Evolutionary conservation across 1,140 invertebrate species (phyloP).

Genomic region (Orchestia grillus): DNA sequence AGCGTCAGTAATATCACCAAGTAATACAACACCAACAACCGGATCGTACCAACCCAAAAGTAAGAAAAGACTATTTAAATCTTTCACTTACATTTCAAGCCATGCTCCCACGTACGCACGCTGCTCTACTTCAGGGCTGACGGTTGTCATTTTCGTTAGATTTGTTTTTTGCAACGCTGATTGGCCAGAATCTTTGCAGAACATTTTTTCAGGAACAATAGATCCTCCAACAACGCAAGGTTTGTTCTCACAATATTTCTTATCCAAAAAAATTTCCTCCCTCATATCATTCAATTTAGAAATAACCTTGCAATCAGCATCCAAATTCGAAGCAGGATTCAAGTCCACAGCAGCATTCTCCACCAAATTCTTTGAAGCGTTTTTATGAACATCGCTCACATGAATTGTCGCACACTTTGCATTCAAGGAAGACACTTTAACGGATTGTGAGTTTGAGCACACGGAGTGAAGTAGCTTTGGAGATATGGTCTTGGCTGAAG

Average conservation of each 20-base stretch:
- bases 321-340: not conserved
- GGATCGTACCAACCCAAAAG: not conserved
- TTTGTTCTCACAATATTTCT: not conserved
- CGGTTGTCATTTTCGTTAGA: not conserved
- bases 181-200: not conserved
- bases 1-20: no score
- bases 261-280: not conserved
- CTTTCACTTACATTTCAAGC: constrained; percentile 16
- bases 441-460: not conserved
- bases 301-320: not conserved
- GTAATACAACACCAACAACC: no score
- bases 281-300: not conserved
- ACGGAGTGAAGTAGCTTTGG: constrained; percentile 2
- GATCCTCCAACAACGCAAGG: not conserved
- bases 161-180: not conserved
- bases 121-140: constrained; percentile 9
- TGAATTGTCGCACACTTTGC: not conserved
- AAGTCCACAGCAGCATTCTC: not conserved
- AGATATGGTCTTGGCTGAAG: constrained; percentile 32
- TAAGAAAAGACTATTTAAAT: not conserved
- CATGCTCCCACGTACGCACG: not conserved
- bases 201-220: not conserved
- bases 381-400: not conserved
- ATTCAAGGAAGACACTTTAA: not conserved
- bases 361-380: not conserved